phyloP scores from a whole-genome alignment of 2,797 vertebrate genomes.

The Oreochromis grahami region DNA sequence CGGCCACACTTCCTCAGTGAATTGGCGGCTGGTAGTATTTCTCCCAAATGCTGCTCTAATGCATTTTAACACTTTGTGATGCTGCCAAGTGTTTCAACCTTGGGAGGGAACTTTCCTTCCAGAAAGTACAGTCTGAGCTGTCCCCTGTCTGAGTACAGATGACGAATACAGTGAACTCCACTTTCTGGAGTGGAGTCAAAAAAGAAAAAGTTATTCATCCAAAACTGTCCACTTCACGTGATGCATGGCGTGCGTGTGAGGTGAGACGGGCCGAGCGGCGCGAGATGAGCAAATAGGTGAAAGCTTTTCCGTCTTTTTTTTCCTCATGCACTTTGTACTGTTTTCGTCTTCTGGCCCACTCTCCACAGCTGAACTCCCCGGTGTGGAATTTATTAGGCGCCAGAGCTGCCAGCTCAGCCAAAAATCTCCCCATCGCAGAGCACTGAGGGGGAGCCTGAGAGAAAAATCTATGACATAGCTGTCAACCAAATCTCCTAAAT shows the following conservation, averaged over 20 bases:
- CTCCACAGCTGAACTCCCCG: conserved; percentile 21
- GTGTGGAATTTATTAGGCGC: conserved; percentile 42
- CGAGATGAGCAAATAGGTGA: not conserved
- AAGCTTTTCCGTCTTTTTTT: not conserved
- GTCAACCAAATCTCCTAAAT: conserved; percentile 72
- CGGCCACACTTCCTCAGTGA: not conserved
- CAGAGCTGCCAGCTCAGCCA: conserved; percentile 60
- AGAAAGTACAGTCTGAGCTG: not conserved
- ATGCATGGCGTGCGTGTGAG: not conserved
- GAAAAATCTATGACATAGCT: conserved; percentile 63
- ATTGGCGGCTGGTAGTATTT: conserved; percentile 1
- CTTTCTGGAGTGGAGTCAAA: not conserved
- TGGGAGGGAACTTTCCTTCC: not conserved
- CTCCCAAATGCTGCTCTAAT: conserved; percentile 3
- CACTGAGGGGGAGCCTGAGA: conserved; percentile 11
- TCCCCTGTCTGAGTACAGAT: not conserved
- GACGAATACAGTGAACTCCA: not conserved
- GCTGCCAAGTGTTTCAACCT: conserved; percentile 15
- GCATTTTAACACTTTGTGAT: conserved; percentile 14
- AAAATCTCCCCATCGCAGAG: conserved; percentile 49
- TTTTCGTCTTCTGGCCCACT: conserved; percentile 16
- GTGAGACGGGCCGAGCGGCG: not conserved
- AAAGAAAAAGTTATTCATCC: not conserved
- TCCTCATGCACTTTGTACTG: conserved; percentile 2
- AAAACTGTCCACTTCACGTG: not conserved